Evolutionary conservation across 2,113 vertebrate genomes (phyloP).

Genomic region (Sapajus apella): DNA sequence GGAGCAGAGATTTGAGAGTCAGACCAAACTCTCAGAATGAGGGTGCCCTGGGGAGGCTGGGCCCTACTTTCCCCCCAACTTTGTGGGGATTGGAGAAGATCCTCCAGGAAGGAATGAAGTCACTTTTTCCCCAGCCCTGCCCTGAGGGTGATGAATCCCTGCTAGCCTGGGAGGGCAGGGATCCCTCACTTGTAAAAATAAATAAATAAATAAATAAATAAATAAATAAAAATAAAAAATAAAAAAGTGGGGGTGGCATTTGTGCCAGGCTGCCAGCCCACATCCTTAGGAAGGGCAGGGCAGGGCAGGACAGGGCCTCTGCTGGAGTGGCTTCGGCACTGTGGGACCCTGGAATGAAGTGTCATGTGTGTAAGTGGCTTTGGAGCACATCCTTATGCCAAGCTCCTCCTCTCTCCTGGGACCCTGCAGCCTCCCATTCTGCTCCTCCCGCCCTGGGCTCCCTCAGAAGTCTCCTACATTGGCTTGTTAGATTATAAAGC

Average conservation of each 20-base stretch:
- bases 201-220: too few relatives aligned
- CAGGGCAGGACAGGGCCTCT: neutral
- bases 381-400: neutral
- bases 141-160: neutral
- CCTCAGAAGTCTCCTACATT: neutral
- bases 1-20: neutral
- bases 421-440: neutral
- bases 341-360: neutral
- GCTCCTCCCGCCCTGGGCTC: neutral
- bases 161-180: neutral
- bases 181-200: neutral
- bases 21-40: neutral
- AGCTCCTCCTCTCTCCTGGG: neutral
- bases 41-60: neutral
- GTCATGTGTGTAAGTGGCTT: neutral
- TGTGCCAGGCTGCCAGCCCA: neutral
- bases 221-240: neutral
- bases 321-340: neutral
- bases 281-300: neutral
- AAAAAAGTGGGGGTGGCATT: neutral
- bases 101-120: neutral
- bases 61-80: neutral
- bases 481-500: neutral
- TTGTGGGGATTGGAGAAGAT: neutral
- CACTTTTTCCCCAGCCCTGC: constrained; percentile 1